Evolutionary conservation across 2,113 vertebrate genomes (phyloP).

Genomic region (Percina caprodes): DNA sequence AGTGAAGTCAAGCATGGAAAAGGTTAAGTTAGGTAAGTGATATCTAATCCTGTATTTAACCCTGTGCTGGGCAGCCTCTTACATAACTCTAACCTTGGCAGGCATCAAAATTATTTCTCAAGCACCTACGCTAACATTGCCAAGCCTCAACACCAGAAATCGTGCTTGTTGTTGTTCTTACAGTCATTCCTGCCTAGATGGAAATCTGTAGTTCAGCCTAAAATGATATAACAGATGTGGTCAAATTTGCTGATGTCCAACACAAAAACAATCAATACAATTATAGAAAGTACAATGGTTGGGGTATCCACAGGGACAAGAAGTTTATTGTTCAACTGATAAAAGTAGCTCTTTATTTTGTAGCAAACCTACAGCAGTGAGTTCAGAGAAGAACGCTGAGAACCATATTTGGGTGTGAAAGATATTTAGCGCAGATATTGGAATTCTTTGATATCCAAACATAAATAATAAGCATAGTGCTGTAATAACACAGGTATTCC

Average conservation of each 20-base stretch:
- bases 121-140: constrained; percentile 14
- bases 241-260: background rate
- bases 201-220: background rate
- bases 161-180: background rate
- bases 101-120: constrained; percentile 15
- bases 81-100: constrained; percentile 49
- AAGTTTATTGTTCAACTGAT: background rate
- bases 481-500: constrained; percentile 29
- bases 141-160: constrained; percentile 38
- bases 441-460: constrained; percentile 38
- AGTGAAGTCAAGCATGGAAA: constrained; percentile 14
- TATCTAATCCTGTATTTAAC: constrained; percentile 51
- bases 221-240: background rate
- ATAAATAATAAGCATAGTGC: constrained; percentile 43
- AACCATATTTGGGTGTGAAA: constrained; percentile 5
- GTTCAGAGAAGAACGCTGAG: background rate
- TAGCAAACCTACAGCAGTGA: background rate
- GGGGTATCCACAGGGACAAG: too few species aligned
- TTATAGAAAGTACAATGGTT: background rate
- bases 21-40: constrained; percentile 26
- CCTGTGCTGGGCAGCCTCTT: constrained; percentile 26
- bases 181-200: background rate
- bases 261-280: background rate
- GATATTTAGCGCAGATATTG: constrained; percentile 26
- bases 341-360: background rate